Evolutionary conservation across 2,888 invertebrate genomes (phyloP), one percentile per base, ranked within the genome.

Genomic region (Biston stratarius): DNA sequence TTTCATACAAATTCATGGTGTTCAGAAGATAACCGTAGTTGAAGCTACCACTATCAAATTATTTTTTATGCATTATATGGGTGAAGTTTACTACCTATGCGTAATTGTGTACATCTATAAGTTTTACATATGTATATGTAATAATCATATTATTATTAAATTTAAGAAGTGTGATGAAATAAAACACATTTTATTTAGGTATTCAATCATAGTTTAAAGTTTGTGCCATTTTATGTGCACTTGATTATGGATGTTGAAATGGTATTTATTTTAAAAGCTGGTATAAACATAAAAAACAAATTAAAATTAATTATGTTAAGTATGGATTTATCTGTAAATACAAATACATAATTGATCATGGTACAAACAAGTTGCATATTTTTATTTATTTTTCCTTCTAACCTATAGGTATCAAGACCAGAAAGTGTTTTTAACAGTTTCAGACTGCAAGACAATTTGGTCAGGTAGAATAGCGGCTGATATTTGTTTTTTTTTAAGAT

Each of bases 161-260:
- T 38, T 38, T 6, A 38, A 44, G 44, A 44, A 44, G n/a, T 44
- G 44, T 55, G 9, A 24, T 10, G 1, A 62, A 67, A 58, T 58
- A 55, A 67, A 62, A 67, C 48, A 60, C 57, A 53, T 48, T 42
- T 45, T 51, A 44, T n/a, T 14, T 61, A 36, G 12, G 44, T 65
- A 40, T 59, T 60, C 44, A 56, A 64, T 58, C 53, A 63, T 63
- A 49, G 51, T 59, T 67, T 67, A 59, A 15, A 40, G 15, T 55
- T 33, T 55, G 42, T 55, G 55, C 33, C 42, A 33, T 55, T 55
- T 60, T 58, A 51, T 57, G 57, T 56, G 56, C 51, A 51, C 42
- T 51, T 52, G 42, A 42, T 7, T 51, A n/a, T 42, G 14, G 9
- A 15, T 56, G 47, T 55, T 45, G n/a, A 10, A 42, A 42, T 38